Conservation (phyloP, 2,888 invertebrate genomes). For the Gibbula magus region DNA sequence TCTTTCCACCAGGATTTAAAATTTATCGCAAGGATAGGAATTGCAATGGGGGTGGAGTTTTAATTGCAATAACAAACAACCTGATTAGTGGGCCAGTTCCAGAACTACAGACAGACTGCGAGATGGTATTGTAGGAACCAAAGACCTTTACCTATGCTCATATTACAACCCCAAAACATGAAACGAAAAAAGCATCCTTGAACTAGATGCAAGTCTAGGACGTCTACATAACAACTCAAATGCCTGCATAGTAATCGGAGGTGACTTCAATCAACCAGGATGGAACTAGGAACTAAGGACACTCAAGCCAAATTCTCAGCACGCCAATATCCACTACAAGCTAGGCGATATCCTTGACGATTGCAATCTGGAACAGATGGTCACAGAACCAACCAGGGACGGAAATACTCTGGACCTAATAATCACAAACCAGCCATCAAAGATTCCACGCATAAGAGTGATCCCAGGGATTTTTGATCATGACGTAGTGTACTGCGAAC, state of each 20-base stretch:
- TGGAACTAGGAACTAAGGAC: background rate
- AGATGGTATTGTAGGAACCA: too few species aligned
- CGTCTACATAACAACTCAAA: background rate
- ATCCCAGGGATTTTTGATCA: background rate
- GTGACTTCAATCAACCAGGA: background rate
- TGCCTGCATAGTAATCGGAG: background rate
- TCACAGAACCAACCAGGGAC: background rate
- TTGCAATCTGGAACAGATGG: background rate
- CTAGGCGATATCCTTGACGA: background rate
- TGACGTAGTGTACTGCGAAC: background rate
- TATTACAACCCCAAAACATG: background rate
- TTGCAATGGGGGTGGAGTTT: background rate
- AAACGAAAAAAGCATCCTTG: background rate
- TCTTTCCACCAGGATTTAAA: background rate
- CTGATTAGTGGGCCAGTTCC: background rate
- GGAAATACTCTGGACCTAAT: background rate
- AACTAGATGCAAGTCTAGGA: background rate
- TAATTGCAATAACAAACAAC: background rate
- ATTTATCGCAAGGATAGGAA: background rate
- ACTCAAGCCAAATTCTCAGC: background rate
- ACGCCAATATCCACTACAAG: too few species aligned
- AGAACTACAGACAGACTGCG: background rate
- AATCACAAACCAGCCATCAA: background rate
- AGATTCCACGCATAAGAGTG: background rate
- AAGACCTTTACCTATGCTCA: background rate